Evolutionary conservation across 2,888 invertebrate species (phyloP).

Genomic region (Eristalis arbustorum): DNA sequence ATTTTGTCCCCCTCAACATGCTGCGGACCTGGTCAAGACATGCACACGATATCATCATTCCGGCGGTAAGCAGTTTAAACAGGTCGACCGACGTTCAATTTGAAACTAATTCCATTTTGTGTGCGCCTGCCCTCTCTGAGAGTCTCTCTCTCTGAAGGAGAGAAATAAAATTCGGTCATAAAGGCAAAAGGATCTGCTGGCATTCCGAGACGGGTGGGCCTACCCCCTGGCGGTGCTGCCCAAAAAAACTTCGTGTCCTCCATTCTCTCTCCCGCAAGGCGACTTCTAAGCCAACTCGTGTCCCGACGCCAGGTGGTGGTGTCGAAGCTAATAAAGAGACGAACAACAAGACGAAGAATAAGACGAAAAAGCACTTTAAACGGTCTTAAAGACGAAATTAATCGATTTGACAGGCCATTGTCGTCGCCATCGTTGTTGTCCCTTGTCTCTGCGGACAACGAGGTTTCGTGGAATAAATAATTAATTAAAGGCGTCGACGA

Average conservation of each 20-base stretch:
- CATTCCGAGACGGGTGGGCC: neutral
- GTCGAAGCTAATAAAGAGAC: neutral
- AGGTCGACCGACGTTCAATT: slow-evolving; percentile 17
- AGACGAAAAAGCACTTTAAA: neutral
- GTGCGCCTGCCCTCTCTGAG: neutral
- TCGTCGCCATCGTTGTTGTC: neutral
- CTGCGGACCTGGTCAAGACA: neutral
- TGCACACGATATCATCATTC: neutral
- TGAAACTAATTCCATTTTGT: slow-evolving; percentile 25
- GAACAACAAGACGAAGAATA: neutral
- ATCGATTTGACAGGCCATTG: slow-evolving; percentile 19
- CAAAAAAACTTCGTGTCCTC: neutral
- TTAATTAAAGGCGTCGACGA: neutral
- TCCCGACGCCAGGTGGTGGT: neutral
- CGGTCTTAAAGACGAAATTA: slow-evolving; percentile 4
- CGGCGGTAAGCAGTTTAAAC: slow-evolving; percentile 16
- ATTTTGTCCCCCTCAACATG: neutral
- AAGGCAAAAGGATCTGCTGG: neutral
- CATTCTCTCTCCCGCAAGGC: neutral
- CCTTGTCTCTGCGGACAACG: neutral
- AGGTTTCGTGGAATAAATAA: neutral
- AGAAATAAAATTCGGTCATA: slow-evolving; percentile 5
- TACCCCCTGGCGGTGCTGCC: neutral
- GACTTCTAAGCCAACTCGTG: no score
- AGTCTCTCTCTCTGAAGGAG: neutral